Evolutionary conservation across 2,888 invertebrate genomes (phyloP).

Genomic region (Ariolimax columbianus): DNA sequence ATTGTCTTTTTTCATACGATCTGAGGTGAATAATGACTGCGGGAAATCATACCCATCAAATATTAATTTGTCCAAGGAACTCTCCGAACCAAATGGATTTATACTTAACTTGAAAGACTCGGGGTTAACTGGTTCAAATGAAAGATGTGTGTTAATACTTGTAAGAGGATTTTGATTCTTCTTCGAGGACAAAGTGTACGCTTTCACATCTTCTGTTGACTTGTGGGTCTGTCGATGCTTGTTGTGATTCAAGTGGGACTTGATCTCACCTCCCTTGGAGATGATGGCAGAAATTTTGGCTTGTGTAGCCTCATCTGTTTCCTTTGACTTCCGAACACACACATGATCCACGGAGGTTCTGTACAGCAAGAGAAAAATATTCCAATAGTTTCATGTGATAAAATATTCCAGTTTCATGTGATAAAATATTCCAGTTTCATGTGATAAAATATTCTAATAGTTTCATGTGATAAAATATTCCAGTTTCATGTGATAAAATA

Average conservation of each 20-base stretch:
- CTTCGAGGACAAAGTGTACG: slow-evolving; percentile 82
- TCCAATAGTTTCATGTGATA: too few relatives aligned
- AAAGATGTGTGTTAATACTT: slow-evolving; percentile 80
- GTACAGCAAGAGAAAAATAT: slow-evolving; percentile 49
- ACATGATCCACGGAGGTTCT: slow-evolving; percentile 81
- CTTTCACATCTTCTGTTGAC: slow-evolving; percentile 77
- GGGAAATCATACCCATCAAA: slow-evolving; percentile 72
- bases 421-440: too few relatives aligned
- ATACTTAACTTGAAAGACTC: slow-evolving; percentile 84
- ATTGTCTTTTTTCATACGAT: slow-evolving; percentile 50
- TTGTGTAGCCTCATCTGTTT: slow-evolving; percentile 71
- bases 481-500: too few relatives aligned
- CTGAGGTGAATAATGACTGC: slow-evolving; percentile 56
- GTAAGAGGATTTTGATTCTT: slow-evolving; percentile 73
- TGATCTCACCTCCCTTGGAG: slow-evolving; percentile 88
- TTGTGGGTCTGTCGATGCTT: slow-evolving; percentile 7
- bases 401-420: too few relatives aligned
- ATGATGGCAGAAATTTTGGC: slow-evolving; percentile 89
- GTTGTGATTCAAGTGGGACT: slow-evolving; percentile 79
- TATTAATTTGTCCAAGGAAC: slow-evolving; percentile 72
- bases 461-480: too few relatives aligned
- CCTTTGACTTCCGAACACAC: slow-evolving; percentile 76
- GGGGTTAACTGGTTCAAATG: slow-evolving; percentile 79
- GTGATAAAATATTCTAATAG: too few relatives aligned
- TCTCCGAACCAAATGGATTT: slow-evolving; percentile 82